Evolutionary conservation across 2,797 vertebrate genomes (phyloP).

Genomic region (Philypnodon macrostomus): DNA sequence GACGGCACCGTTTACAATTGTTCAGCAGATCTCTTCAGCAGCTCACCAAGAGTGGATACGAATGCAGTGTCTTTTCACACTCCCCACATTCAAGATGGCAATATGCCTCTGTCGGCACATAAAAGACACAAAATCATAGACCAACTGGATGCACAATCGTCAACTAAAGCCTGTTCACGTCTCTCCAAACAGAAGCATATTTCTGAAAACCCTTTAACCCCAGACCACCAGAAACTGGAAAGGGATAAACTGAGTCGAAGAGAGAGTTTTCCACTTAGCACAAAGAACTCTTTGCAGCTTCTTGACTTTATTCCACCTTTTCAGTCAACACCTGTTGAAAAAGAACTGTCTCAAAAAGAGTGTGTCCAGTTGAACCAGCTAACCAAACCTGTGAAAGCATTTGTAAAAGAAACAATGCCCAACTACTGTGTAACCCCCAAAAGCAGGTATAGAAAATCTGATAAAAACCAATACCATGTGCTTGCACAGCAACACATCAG

Average conservation of each 20-base stretch:
- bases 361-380: background rate
- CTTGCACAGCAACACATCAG: background rate
- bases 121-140: background rate
- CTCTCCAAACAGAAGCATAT: background rate
- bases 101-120: background rate
- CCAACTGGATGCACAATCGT: background rate
- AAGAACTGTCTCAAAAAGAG: conserved; percentile 10
- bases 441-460: conserved; percentile 20
- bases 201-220: conserved; percentile 13
- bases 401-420: conserved; percentile 10
- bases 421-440: conserved; percentile 20
- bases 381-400: background rate
- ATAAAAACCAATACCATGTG: background rate
- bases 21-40: conserved; percentile 74
- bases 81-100: background rate
- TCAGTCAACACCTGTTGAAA: conserved; percentile 66
- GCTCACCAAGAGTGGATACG: conserved; percentile 23
- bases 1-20: conserved; percentile 59
- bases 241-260: background rate
- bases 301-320: conserved; percentile 61
- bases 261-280: conserved; percentile 18
- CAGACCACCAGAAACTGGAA: conserved; percentile 7
- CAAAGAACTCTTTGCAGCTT: background rate
- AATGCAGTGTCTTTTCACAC: background rate
- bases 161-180: background rate